Evolutionary conservation across 2,113 vertebrate genomes (phyloP).

Genomic region (Burhinus oedicnemus): DNA sequence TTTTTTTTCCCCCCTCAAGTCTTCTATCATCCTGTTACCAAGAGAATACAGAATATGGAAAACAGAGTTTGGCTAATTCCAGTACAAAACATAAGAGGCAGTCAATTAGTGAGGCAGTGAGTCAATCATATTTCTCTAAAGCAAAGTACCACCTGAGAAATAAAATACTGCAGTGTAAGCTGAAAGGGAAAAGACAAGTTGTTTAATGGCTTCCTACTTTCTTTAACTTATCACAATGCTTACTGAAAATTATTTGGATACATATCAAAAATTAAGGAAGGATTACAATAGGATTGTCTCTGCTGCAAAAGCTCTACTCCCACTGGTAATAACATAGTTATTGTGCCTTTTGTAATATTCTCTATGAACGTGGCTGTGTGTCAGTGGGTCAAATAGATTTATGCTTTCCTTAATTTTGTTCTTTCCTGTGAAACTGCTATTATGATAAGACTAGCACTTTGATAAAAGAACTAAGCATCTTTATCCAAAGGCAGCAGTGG

Average conservation of each 20-base stretch:
- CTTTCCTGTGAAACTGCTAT: background rate
- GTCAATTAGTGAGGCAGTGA: background rate
- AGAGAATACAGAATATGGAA: background rate
- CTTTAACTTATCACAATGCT: background rate
- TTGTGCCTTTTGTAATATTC: background rate
- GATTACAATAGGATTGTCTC: background rate
- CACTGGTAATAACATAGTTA: background rate
- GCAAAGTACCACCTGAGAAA: background rate
- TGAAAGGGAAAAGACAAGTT: background rate
- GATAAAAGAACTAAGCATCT: background rate
- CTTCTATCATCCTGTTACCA: background rate
- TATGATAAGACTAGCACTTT: background rate
- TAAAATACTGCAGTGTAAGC: background rate
- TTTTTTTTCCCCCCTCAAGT: rapidly evolving
- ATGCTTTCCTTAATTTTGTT: background rate
- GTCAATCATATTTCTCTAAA: background rate
- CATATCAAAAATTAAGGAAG: background rate
- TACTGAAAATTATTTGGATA: background rate
- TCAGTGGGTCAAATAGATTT: background rate
- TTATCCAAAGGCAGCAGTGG: background rate
- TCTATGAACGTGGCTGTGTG: background rate
- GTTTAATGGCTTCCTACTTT: background rate
- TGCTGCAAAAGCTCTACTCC: background rate
- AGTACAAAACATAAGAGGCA: background rate
- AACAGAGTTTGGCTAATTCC: background rate